phyloP scores from a whole-genome alignment of 2,797 vertebrate species.

The Ispidina picta region DNA sequence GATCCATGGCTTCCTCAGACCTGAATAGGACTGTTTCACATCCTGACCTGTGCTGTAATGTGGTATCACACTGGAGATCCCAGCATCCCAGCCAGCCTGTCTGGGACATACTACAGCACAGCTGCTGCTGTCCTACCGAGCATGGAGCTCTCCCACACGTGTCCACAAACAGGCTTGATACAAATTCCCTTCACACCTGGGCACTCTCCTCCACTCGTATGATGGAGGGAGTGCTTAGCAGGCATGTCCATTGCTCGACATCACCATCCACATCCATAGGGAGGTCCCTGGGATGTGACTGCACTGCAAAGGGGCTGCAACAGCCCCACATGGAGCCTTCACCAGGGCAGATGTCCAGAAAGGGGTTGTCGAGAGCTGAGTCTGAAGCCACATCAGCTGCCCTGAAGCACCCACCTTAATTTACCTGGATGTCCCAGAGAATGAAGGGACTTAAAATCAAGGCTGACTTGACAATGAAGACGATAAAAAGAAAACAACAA shows the following conservation, averaged over 20 bases:
- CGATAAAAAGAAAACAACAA: conserved; percentile 62
- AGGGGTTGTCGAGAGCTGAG: fast-evolving
- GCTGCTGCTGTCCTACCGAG: not conserved
- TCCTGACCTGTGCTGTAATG: not conserved
- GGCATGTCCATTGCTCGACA: not conserved
- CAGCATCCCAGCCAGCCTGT: not conserved
- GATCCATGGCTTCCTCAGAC: not conserved
- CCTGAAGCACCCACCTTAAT: not conserved
- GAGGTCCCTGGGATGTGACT: not conserved
- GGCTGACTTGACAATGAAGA: conserved; percentile 74
- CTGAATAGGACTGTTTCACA: not conserved
- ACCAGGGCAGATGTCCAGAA: not conserved
- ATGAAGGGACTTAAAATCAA: conserved; percentile 84
- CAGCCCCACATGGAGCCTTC: not conserved
- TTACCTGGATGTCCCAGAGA: conserved; percentile 12
- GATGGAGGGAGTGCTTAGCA: not conserved
- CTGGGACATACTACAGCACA: not conserved
- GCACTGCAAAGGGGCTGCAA: not conserved
- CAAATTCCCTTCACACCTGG: conserved; percentile 78
- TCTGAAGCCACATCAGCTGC: not conserved
- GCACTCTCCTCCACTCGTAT: not conserved
- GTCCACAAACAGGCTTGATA: conserved; percentile 70
- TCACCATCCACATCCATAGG: not conserved
- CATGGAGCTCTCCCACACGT: not conserved
- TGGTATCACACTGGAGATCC: fast-evolving